These are phyloP conservation scores for Ornithoptera priamus DNA, from an alignment of 2,888 invertebrate species.

Conservation along the genomic window DNA sequence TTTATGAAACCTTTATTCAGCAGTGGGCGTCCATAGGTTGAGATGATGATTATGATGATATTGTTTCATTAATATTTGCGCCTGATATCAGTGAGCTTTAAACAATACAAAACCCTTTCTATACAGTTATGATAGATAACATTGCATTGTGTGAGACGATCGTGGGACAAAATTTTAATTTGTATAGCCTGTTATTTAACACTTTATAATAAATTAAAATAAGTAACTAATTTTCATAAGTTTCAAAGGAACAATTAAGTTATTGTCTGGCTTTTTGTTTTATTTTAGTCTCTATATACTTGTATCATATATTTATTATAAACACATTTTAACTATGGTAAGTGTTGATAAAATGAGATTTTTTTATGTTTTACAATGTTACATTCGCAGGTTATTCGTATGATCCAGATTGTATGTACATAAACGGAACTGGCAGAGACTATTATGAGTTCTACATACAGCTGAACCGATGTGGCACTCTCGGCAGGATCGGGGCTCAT, in stretches of 20 bases:
- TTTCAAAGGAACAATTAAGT: constrained; percentile 38
- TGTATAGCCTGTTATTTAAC: constrained; percentile 41
- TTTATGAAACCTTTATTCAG: not conserved
- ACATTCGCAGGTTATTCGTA: constrained; percentile 89
- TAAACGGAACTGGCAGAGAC: constrained; percentile 94
- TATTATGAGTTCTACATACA: constrained; percentile 97
- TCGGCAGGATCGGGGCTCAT: constrained; percentile 92
- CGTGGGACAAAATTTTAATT: constrained; percentile 47
- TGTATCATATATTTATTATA: not conserved
- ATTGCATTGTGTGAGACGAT: constrained; percentile 46
- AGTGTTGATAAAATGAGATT: not conserved
- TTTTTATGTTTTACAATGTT: not conserved
- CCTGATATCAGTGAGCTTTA: constrained; percentile 6
- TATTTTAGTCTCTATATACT: not conserved
- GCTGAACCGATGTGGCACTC: constrained; percentile 93
- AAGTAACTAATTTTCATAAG: constrained; percentile 33
- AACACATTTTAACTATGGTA: not conserved
- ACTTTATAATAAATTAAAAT: constrained; percentile 38
- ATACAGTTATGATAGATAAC: constrained; percentile 39
- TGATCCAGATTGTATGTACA: constrained; percentile 96
- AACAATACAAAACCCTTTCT: constrained; percentile 31
- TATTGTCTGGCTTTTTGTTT: constrained; percentile 30
- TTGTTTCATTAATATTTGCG: not conserved
- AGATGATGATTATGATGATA: not conserved
- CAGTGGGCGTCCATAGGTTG: no score